Evolutionary conservation across 1,140 invertebrate genomes (phyloP).

Genomic region (Heterodera schachtii): DNA sequence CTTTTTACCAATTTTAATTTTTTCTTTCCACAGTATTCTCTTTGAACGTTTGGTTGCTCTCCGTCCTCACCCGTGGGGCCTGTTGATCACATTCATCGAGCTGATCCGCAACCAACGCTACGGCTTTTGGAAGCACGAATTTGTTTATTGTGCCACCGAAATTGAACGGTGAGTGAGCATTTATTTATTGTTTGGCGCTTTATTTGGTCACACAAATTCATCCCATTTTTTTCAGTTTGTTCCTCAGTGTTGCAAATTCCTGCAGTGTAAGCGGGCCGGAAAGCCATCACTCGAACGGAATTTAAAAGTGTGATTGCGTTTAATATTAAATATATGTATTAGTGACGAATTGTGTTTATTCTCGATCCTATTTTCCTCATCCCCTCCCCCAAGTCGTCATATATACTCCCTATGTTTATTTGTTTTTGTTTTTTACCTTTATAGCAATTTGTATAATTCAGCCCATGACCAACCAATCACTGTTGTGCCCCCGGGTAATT

Average conservation of each 20-base stretch:
- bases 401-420: too few species aligned
- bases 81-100: conserved; percentile 97
- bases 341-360: not conserved
- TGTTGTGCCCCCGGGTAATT: not conserved
- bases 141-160: conserved; percentile 97
- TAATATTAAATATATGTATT: not conserved
- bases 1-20: conserved; percentile 10
- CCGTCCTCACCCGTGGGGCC: conserved; percentile 96
- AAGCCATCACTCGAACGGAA: conserved; percentile 22
- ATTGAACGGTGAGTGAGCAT: conserved; percentile 47
- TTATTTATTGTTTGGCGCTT: not conserved
- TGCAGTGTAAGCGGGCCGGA: conserved; percentile 33
- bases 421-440: not conserved
- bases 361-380: not conserved
- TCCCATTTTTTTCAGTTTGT: conserved; percentile 34
- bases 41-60: conserved; percentile 95
- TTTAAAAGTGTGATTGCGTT: not conserved
- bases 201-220: not conserved
- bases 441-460: not conserved
- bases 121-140: conserved; percentile 98
- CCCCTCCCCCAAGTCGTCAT: too few species aligned
- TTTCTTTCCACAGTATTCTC: conserved; percentile 75
- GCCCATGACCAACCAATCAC: not conserved
- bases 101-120: conserved; percentile 97
- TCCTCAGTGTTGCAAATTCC: conserved; percentile 46